Percentiles rank a stretch among this genome's conserved stretches.
phyloP scores from a whole-genome alignment of 2,797 vertebrate species.

The Ptychobarbus kaznakovi region DNA sequence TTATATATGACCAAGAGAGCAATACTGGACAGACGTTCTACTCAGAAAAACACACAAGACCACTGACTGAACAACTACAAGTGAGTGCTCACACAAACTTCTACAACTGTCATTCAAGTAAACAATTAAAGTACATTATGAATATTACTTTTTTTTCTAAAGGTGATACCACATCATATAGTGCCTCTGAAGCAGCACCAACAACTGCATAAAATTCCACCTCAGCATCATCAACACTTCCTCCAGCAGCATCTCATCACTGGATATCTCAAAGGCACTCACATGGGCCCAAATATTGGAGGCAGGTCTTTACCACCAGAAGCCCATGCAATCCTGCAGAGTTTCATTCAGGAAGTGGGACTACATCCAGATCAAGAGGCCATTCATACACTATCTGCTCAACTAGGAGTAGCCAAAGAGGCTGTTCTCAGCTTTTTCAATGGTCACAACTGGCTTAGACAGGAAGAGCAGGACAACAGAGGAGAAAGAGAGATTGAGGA shows the following conservation, averaged over 20 bases:
- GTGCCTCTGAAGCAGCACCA: conserved; percentile 85
- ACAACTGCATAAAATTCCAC: conserved; percentile 74
- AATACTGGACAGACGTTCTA: conserved; percentile 86
- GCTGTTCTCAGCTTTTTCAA: conserved; percentile 95
- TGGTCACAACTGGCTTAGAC: conserved; percentile 86
- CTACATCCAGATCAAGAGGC: conserved; percentile 96
- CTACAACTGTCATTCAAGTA: background rate
- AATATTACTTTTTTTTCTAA: background rate
- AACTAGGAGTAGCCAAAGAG: conserved; percentile 92
- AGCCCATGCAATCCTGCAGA: conserved; percentile 93
- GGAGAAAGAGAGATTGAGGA: conserved; percentile 21
- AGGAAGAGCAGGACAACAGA: conserved; percentile 75
- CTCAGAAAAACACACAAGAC: conserved; percentile 67
- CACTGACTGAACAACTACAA: conserved; percentile 70
- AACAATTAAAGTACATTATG: background rate
- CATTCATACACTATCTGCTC: conserved; percentile 93
- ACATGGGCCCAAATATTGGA: conserved; percentile 72
- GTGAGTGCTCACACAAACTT: conserved; percentile 61
- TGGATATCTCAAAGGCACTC: conserved; percentile 30
- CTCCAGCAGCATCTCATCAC: conserved; percentile 72
- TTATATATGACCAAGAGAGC: conserved; percentile 96
- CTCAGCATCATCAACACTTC: conserved; percentile 78
- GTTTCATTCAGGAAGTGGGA: conserved; percentile 95
- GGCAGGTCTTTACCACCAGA: conserved; percentile 84
- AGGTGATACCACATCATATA: conserved; percentile 79